These are phyloP conservation scores for Triops longicaudatus DNA, from an alignment of 1,140 invertebrate genomes.

Conservation along the genomic window DNA sequence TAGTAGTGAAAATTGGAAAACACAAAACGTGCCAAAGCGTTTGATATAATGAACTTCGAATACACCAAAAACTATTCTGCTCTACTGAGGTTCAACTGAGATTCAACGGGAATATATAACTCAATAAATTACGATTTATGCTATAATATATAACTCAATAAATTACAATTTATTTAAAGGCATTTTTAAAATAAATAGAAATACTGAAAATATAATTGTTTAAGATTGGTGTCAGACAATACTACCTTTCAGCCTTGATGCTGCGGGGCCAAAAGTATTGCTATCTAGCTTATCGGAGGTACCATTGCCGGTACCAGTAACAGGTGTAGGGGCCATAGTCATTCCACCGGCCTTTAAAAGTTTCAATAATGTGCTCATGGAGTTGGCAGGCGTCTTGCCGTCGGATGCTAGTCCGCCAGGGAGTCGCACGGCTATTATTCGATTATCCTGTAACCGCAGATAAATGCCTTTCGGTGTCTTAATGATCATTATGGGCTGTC, in stretches of 20 bases:
- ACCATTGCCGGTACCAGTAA: neutral
- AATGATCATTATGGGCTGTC: constrained; percentile 84
- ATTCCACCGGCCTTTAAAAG: constrained; percentile 28
- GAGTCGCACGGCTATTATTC: constrained; percentile 85
- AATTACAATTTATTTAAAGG: too few relatives aligned
- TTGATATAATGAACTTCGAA: too few relatives aligned
- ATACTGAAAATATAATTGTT: too few relatives aligned
- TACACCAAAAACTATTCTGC: too few relatives aligned
- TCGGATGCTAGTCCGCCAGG: constrained; percentile 28
- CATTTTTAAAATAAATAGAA: too few relatives aligned
- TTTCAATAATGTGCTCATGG: neutral
- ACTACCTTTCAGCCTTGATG: neutral
- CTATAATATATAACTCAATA: too few relatives aligned
- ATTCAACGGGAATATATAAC: too few relatives aligned
- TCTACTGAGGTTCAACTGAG: too few relatives aligned
- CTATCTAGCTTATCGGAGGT: neutral
- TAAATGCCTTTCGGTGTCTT: constrained; percentile 93
- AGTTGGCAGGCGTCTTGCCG: neutral
- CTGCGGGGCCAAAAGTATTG: neutral
- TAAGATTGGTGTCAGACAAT: too few relatives aligned
- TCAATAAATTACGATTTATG: too few relatives aligned
- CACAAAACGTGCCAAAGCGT: too few relatives aligned
- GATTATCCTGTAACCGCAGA: constrained; percentile 88
- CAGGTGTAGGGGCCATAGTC: neutral
- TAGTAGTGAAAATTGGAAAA: too few relatives aligned